Base-by-base conservation (phyloP, 2,888 invertebrate species). In the Platypus cylindrus region DNA sequence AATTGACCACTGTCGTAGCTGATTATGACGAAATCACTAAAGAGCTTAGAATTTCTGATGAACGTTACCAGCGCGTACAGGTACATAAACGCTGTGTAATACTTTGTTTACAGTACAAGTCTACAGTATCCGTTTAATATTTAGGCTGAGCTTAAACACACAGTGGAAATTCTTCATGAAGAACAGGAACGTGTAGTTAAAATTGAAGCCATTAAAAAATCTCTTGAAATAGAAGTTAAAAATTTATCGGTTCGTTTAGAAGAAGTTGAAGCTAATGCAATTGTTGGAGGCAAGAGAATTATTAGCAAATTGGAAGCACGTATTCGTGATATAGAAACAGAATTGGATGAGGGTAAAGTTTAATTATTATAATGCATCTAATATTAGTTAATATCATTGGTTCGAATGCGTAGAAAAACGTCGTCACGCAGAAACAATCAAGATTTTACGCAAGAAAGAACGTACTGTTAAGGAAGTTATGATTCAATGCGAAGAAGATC, bases 21-120 rank as follows among this genome's bases (percentile, higher is more conserved):
- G 97, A 98, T 66, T 90, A 97, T 63, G 97, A 98, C 61, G 98
- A 98, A 67, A 86, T 95, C 59, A 86, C 87, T 64, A 90, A 90
- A 68, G 93, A 94, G 65, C 72, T 94, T 57, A 82, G 86, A 65
- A 76, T 90, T 52, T 78, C 79, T 58, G 94, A 94, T 61, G 94
- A 94, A 66, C 83, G 91, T 66, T 91, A 78, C 73, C 91, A 91
- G 70, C 84, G 90, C 62, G 84, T 90, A 48, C 71, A 76, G 68
- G 75, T 75, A 59, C 12, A 9, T 14, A 5, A 14, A 27, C 15
- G n/a, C 3, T 14, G 9, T 11, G n/a, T 24, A 9, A 7, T 24
- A n/a, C n/a, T 24, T 9, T 4, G 4, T 3, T 11, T 7, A 5
- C 20, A 20, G 9, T 20, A 20, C 20, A 7, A 20, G 9, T 20